Evolutionary conservation across 2,797 vertebrate genomes (phyloP).

Genomic region (Hozukius guyotensis): DNA sequence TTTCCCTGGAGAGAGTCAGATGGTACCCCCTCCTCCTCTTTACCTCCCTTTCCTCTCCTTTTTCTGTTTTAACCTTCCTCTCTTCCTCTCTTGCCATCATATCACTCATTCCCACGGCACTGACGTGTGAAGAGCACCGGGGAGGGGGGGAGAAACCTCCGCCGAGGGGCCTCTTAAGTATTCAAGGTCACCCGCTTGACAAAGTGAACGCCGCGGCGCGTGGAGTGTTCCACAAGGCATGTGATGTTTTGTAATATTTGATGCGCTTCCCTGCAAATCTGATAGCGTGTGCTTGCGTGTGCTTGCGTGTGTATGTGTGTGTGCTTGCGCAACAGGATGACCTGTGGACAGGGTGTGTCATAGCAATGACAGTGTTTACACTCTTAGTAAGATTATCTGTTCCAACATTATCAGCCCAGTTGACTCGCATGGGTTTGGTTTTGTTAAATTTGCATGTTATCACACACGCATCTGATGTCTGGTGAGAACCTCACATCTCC

Average conservation of each 20-base stretch:
- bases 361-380: constrained; percentile 37
- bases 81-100: constrained; percentile 46
- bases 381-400: constrained; percentile 23
- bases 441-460: constrained; percentile 1
- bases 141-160: constrained; percentile 32
- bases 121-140: constrained; percentile 68
- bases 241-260: constrained; percentile 75
- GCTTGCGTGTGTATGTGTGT: constrained; percentile 10
- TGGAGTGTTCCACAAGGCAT: constrained; percentile 65
- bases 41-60: constrained; percentile 5
- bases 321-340: constrained; percentile 63
- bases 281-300: constrained; percentile 28
- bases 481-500: background rate
- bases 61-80: constrained; percentile 40
- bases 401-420: constrained; percentile 11
- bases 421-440: constrained; percentile 13
- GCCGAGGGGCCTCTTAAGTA: constrained; percentile 62
- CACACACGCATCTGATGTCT: constrained; percentile 1
- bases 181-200: constrained; percentile 72
- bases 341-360: constrained; percentile 59
- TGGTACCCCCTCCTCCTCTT: constrained; percentile 33
- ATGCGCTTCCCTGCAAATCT: constrained; percentile 59
- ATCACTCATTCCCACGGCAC: constrained; percentile 59
- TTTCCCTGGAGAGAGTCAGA: constrained; percentile 73
- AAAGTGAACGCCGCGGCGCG: constrained; percentile 39